Evolutionary conservation across 2,888 invertebrate species (phyloP), one percentile per base, ranked within the genome.

Genomic region (Psylliodes chrysocephalus): DNA sequence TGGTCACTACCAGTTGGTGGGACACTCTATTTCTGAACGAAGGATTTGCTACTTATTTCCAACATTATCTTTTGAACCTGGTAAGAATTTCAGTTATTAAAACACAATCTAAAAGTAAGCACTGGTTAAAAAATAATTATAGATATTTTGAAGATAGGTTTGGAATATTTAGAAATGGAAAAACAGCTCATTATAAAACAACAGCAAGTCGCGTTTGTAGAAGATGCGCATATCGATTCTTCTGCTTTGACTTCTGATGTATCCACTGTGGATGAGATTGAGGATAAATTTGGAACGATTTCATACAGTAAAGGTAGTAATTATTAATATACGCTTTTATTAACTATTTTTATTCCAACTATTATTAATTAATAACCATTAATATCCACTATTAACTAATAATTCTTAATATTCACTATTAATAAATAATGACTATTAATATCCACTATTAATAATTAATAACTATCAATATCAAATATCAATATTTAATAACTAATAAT

Each of bases 1-100:
- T 90, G 12, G 89, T 92, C 5, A 91, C 91, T 0, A 88, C 90
- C 62, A 86, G 87, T 28, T 90, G 91, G 91, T 92, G 92, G 92
- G 86, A 87, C 61, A 88, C 88, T 70, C 83, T 89, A 1, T 92
- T 91, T 90, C 82, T 92, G 0, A 92, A 90, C 75, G 91, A 91
- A 76, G 91, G 89, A 0, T 91, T 91, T 66, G 91, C 91, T 0
- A 85, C 87, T 73, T 91, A 88, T 79, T 91, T 91, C 74, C 89
- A 93, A 78, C 92, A 91, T 75, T 86, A 86, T 72, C 63, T 64
- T 6, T 55, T 66, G 1, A 60, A 64, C 17, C 15, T 63, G 12
- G 74, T 73, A 68, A 71, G 59, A 12, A 46, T 38, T 33, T 33
- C 3, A 33, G 10, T 33, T 33, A n/a, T n/a, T 22, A 22, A 22